These are phyloP conservation scores for Cyprinodon diabolis DNA, from an alignment of 2,797 vertebrate species.

Conservation along the genomic window DNA sequence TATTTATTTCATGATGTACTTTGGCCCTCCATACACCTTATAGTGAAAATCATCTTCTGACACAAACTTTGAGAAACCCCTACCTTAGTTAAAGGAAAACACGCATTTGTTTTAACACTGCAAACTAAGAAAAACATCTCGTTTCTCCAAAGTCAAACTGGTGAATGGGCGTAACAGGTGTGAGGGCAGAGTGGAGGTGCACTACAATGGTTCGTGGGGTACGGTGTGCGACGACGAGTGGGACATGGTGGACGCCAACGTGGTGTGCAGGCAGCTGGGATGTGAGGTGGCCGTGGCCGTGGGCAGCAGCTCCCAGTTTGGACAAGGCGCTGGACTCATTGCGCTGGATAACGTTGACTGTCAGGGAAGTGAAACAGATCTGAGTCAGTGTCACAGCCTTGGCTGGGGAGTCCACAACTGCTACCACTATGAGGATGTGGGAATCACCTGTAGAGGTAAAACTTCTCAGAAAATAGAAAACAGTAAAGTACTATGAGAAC, in stretches of 20 bases:
- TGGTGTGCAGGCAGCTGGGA: constrained; percentile 91
- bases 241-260: constrained; percentile 94
- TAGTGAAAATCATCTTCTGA: no score
- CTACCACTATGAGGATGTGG: constrained; percentile 97
- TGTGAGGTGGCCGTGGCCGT: constrained; percentile 86
- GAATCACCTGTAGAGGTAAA: constrained; percentile 88
- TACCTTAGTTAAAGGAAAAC: not conserved
- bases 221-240: constrained; percentile 96
- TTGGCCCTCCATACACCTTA: no score
- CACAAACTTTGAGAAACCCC: not conserved
- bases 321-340: constrained; percentile 88
- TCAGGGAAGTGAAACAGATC: constrained; percentile 83
- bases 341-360: constrained; percentile 95
- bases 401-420: constrained; percentile 98
- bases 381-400: constrained; percentile 88
- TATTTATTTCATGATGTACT: no score
- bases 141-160: constrained; percentile 81
- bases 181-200: constrained; percentile 91
- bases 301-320: constrained; percentile 85
- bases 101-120: not conserved
- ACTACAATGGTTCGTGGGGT: constrained; percentile 87
- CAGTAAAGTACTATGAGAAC: not conserved
- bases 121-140: not conserved
- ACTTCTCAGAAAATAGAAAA: no score
- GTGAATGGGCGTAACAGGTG: constrained; percentile 87